Evolutionary conservation across 2,888 invertebrate genomes (phyloP), one percentile per base, ranked within the genome.

Genomic region (Coenonympha glycerion): DNA sequence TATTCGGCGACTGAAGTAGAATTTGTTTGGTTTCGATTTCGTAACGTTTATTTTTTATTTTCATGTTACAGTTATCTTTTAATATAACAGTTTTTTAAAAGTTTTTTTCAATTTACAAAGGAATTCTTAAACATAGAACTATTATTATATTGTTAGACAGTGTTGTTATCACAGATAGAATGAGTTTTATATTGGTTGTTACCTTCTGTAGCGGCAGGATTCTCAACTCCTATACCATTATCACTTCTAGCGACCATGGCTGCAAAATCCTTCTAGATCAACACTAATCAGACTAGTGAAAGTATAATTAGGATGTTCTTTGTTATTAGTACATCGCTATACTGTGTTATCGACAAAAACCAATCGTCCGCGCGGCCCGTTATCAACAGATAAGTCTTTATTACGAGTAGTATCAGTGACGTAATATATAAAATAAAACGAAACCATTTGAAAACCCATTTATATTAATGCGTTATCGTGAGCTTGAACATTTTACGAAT

Each of bases 401-500:
- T 47, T 53, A 57, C 55, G n/a, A n/a, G n/a, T n/a, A n/a, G n/a
- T 62, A 64, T 64, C 59, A 59, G 41, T 24, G 49, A 54, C 53
- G 53, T 51, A 53, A 24, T 16, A 44, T 46, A 49, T 34, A 26
- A 54, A 55, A 52, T 69, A 62, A 79, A 77, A 78, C 72, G 65
- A 69, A 53, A 57, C 56, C 64, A 75, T 76, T 73, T 79, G 73
- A 77, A 86, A 86, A 85, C 80, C 80, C 83, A 83, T 85, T 84
- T 83, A 82, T 79, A 73, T 74, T 76, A 70, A 72, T 74, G 75
- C 82, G 76, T 79, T 73, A 71, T 59, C 66, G 74, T 75, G 68
- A 76, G 73, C 73, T 76, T 64, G 69, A 73, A 73, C 68, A 73
- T 70, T 66, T 69, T 68, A 73, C 73, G 78, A 85, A 77, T 79